Base-by-base conservation (phyloP, 2,113 vertebrate genomes). In the Proterorhinus semilunaris region DNA sequence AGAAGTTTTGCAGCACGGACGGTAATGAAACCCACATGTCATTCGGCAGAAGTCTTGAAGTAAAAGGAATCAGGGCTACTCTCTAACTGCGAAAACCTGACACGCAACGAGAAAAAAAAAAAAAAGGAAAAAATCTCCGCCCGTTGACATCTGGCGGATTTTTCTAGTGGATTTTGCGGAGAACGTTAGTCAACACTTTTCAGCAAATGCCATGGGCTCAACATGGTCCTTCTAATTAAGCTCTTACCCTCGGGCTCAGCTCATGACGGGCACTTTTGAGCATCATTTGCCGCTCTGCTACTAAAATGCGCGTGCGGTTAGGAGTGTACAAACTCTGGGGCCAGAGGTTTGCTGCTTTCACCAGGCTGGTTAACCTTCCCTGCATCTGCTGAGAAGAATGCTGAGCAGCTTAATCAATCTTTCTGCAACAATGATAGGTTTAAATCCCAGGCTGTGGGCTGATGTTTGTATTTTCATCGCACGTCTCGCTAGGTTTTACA, bases 21-120 rank as follows among this genome's bases (percentile, higher is more conserved):
- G 55, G 70, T 93, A 93, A 93, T 93, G 81, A 88, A 90, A 92
- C 69, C 91, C 93, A 93, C 76, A 84, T 93, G 93, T 90, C 83
- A 77, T 59, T 58, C 27, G 4, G 81, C 75, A 65, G 76, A 83
- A 75, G 79, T 70, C 79, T 83, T 69, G 74, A 85, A 76, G 80
- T 89, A 79, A 36, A 51, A 46, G 61, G 17, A 46, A 82, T 83
- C 74, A 45, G 59, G 42, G 42, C 59, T 13, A 42, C 55, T 42
- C 58, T 44, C 58, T n/a, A n/a, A n/a, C 42, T 61, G 58, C 44
- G 44, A 74, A 52, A 65, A 69, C 6, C 3, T 66, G 69, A 68
- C 66, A 70, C 52, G 74, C 49, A 44, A 62, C 58, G 51, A 61
- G 36, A 8, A 48, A 51, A 62, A 47, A 61, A 36, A 11, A 51